phyloP scores from a whole-genome alignment of 2,888 invertebrate species.

The Malthinus flaveolus region DNA sequence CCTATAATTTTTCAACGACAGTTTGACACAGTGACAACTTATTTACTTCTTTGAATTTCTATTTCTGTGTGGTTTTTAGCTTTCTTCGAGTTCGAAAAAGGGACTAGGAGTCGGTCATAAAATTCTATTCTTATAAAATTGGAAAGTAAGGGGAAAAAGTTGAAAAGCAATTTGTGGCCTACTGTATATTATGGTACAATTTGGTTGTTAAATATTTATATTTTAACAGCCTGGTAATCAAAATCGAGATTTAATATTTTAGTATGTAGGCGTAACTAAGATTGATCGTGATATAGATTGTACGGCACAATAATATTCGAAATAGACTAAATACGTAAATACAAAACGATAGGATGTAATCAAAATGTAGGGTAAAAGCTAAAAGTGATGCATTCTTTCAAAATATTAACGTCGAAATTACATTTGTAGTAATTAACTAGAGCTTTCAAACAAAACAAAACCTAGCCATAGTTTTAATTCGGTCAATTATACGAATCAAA shows the following conservation, averaged over 20 bases:
- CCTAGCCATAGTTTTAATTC: neutral
- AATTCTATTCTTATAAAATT: neutral
- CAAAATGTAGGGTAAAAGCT: neutral
- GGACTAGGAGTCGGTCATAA: conserved; percentile 6
- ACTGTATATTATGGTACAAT: neutral
- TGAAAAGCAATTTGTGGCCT: neutral
- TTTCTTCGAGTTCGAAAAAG: neutral
- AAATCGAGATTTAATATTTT: conserved; percentile 25
- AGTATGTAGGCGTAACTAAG: conserved; percentile 20
- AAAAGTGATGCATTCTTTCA: neutral
- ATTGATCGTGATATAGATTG: conserved; percentile 24
- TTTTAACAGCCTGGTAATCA: conserved; percentile 21
- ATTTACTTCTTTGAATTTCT: conserved; percentile 8
- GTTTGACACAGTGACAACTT: conserved; percentile 6
- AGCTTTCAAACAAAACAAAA: conserved; percentile 8
- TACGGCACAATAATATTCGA: neutral
- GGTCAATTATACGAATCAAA: neutral
- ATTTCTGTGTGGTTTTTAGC: conserved; percentile 6
- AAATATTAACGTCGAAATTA: conserved; percentile 5
- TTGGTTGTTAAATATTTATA: conserved; percentile 23
- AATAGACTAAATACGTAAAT: no score
- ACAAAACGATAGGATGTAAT: no score
- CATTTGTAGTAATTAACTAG: conserved; percentile 2
- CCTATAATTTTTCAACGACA: conserved; percentile 5
- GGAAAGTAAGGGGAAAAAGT: conserved; percentile 5